phyloP scores from a whole-genome alignment of 2,113 vertebrate species.

The Lates calcarifer region DNA sequence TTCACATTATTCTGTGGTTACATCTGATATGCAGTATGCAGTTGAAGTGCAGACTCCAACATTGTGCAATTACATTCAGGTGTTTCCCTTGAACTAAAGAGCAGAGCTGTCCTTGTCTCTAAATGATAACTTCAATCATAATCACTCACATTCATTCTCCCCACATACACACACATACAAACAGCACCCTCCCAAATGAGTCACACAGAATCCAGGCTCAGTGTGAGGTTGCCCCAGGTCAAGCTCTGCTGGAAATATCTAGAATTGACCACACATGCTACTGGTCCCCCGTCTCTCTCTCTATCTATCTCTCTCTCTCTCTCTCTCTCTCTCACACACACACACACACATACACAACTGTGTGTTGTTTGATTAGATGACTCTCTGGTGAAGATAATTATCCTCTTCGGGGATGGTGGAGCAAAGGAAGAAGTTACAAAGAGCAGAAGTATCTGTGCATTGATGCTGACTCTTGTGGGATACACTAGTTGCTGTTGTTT shows the following conservation, averaged over 20 bases:
- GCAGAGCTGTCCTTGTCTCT: slow-evolving; percentile 52
- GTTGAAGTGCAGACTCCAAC: slow-evolving; percentile 32
- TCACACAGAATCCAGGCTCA: slow-evolving; percentile 78
- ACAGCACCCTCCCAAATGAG: slow-evolving; percentile 55
- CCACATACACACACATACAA: slow-evolving; percentile 44
- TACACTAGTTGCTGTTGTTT: slow-evolving; percentile 14
- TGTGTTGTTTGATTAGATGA: slow-evolving; percentile 59
- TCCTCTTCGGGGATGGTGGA: slow-evolving; percentile 27
- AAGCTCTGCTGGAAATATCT: slow-evolving; percentile 74
- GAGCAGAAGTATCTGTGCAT: slow-evolving; percentile 12
- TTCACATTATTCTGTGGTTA: slow-evolving; percentile 14
- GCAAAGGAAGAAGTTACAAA: slow-evolving; percentile 48
- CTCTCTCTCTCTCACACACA: no score
- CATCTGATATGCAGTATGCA: slow-evolving; percentile 38
- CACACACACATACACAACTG: slow-evolving; percentile 3
- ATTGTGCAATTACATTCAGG: slow-evolving; percentile 63
- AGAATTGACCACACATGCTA: slow-evolving; percentile 82
- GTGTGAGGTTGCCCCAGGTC: slow-evolving; percentile 75
- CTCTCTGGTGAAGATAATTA: slow-evolving; percentile 39
- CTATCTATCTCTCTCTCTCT: no score
- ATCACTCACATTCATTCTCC: slow-evolving; percentile 58
- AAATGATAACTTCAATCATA: slow-evolving; percentile 60
- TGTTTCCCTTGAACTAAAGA: slow-evolving; percentile 69
- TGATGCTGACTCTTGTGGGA: slow-evolving; percentile 4
- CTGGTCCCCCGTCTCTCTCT: slow-evolving; percentile 70